phyloP scores from a whole-genome alignment of 2,113 vertebrate genomes.

The Suncus etruscus region DNA sequence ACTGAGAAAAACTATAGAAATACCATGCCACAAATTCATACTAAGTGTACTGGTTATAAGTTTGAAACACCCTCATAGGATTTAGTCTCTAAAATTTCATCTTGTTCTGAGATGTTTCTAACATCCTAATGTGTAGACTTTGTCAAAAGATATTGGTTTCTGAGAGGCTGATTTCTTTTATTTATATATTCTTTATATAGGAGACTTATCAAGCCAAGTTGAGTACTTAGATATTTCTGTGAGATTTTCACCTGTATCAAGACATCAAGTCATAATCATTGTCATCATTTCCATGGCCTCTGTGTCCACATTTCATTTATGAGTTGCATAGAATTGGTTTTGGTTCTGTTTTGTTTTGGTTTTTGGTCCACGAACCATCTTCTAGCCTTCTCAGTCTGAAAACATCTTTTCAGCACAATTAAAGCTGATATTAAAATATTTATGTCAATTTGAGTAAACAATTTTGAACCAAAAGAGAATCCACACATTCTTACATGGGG shows the following conservation, averaged over 20 bases:
- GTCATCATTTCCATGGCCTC: fast-evolving
- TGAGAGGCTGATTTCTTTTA: background rate
- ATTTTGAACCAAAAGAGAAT: background rate
- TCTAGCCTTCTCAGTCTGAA: background rate
- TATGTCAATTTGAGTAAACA: background rate
- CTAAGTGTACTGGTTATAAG: too few relatives aligned
- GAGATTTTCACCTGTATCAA: background rate
- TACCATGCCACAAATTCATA: too few relatives aligned
- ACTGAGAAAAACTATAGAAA: too few relatives aligned
- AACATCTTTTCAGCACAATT: background rate
- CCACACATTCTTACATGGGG: too few relatives aligned
- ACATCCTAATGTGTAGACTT: background rate
- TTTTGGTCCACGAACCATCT: background rate
- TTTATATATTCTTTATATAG: background rate
- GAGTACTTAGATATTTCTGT: background rate
- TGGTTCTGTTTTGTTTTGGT: background rate
- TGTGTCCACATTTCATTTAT: background rate
- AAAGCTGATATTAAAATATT: background rate
- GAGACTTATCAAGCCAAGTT: background rate
- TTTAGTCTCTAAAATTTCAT: background rate
- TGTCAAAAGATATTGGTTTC: background rate
- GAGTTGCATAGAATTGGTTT: background rate
- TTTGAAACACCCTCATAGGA: background rate
- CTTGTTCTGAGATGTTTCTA: background rate
- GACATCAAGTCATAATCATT: background rate